Conservation (phyloP, 2,113 vertebrate genomes). For the Sminthopsis crassicaudata region DNA sequence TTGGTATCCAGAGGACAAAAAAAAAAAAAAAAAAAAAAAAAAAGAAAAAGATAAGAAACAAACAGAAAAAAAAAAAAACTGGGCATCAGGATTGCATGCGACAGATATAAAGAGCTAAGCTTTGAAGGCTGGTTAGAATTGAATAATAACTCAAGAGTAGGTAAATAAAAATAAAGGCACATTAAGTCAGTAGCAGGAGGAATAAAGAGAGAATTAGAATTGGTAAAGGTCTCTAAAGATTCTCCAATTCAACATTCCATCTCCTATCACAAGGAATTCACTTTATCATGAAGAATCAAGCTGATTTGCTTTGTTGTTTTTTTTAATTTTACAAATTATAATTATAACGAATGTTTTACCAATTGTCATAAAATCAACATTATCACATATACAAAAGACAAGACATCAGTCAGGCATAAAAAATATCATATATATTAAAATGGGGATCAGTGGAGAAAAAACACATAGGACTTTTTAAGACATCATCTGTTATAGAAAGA, state of each 20-base stretch:
- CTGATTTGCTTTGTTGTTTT: neutral
- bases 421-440: slow-evolving; percentile 79
- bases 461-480: slow-evolving; percentile 66
- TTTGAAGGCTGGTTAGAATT: neutral
- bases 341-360: slow-evolving; percentile 82
- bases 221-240: neutral
- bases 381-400: slow-evolving; percentile 80
- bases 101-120: neutral
- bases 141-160: neutral
- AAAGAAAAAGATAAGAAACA: too few species aligned
- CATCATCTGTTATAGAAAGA: slow-evolving; percentile 71
- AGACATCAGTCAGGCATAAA: slow-evolving; percentile 77
- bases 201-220: neutral
- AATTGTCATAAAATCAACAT: slow-evolving; percentile 79
- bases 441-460: slow-evolving; percentile 56
- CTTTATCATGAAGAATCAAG: neutral
- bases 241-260: neutral
- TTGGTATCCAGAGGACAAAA: neutral
- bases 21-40: too few species aligned
- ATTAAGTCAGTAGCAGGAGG: neutral
- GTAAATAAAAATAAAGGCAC: neutral
- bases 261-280: neutral
- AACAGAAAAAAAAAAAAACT: neutral
- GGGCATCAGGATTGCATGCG: neutral
- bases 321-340: slow-evolving; percentile 80